A percentile compares a stretch with the other conserved stretches of the same genome.
Evolutionary conservation across 2,113 vertebrate species (phyloP).

Genomic region (Myocastor coypus): DNA sequence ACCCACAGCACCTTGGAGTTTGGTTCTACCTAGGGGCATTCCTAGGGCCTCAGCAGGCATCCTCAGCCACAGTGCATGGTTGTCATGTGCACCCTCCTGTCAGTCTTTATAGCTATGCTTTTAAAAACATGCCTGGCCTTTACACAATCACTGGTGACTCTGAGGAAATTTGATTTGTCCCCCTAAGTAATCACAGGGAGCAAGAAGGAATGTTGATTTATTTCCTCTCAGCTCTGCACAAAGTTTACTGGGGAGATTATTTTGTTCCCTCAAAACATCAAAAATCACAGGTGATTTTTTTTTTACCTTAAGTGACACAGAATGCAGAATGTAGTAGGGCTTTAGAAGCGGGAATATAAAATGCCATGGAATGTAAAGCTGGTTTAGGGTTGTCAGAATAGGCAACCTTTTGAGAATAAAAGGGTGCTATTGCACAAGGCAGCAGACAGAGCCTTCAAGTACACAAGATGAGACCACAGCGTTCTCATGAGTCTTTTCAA

Average conservation of each 20-base stretch:
- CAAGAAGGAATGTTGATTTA: conserved; percentile 35
- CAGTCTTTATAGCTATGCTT: conserved; percentile 9
- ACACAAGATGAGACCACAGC: neutral
- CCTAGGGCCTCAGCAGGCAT: too few relatives aligned
- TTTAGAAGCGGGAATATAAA: neutral
- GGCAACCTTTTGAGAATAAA: neutral
- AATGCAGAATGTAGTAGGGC: conserved; percentile 9
- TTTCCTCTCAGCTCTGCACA: conserved; percentile 44
- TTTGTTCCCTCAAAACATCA: conserved; percentile 46
- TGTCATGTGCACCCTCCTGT: neutral
- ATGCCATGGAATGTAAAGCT: neutral
- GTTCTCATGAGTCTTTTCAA: conserved; percentile 31
- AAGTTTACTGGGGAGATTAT: conserved; percentile 47
- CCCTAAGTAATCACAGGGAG: neutral
- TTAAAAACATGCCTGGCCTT: neutral
- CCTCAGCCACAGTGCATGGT: neutral
- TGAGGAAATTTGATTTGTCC: conserved; percentile 57
- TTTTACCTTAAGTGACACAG: neutral
- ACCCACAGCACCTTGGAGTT: neutral
- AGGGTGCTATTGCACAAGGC: neutral
- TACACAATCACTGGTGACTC: conserved; percentile 14
- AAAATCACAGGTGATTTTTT: conserved; percentile 19
- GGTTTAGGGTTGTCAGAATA: neutral
- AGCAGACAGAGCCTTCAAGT: neutral
- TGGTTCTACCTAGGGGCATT: neutral